phyloP scores from a whole-genome alignment of 2,113 vertebrate species.

The Candoia aspera region DNA sequence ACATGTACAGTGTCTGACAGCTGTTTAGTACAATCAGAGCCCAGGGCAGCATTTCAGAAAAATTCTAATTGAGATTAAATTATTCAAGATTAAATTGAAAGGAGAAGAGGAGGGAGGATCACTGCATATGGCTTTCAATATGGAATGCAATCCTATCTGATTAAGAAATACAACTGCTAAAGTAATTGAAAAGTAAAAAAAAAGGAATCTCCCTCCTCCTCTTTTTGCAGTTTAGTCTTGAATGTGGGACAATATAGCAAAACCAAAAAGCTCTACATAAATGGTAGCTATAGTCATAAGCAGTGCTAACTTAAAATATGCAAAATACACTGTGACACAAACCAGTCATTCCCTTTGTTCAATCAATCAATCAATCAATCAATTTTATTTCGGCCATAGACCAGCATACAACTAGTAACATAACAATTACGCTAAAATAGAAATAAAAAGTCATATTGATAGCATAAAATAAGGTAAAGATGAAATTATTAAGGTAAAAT shows the following conservation, averaged over 20 bases:
- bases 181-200: neutral
- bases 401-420: too few relatives aligned
- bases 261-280: neutral
- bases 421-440: too few relatives aligned
- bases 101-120: neutral
- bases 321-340: neutral
- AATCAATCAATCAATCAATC: too few relatives aligned
- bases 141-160: neutral
- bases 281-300: neutral
- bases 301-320: neutral
- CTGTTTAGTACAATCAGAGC: neutral
- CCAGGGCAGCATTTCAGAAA: neutral
- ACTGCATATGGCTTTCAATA: neutral
- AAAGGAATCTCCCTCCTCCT: neutral
- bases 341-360: neutral
- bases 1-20: neutral
- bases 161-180: neutral
- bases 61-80: neutral
- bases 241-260: neutral
- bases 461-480: too few relatives aligned
- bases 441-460: too few relatives aligned
- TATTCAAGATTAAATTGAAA: neutral
- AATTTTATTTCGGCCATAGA: too few relatives aligned
- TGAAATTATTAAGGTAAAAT: too few relatives aligned
- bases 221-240: neutral